A percentile compares a stretch with the other conserved stretches of the same genome.
These are phyloP conservation scores for Drosophila asahinai DNA, from an alignment of 1,140 invertebrate species.

Conservation along the genomic window DNA sequence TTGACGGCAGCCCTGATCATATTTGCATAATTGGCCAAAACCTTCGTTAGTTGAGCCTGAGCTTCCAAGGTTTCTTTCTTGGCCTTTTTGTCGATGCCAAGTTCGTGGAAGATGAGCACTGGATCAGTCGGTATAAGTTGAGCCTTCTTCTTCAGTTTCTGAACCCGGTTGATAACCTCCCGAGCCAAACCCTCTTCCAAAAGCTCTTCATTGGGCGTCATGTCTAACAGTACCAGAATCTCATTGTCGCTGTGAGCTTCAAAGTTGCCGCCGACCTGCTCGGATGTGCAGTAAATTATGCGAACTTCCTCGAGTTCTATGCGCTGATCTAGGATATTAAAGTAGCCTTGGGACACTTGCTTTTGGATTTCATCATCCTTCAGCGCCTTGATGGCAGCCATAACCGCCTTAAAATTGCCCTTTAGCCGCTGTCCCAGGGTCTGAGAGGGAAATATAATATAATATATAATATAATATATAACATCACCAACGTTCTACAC, in stretches of 20 bases:
- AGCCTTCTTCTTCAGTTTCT: constrained; percentile 98
- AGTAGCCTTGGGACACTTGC: constrained; percentile 90
- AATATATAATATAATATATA: background rate
- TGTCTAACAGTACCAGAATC: constrained; percentile 92
- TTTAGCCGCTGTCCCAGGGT: constrained; percentile 94
- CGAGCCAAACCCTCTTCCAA: constrained; percentile 96
- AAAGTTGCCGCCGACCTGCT: constrained; percentile 88
- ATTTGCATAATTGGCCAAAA: constrained; percentile 89
- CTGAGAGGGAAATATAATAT: constrained; percentile 36
- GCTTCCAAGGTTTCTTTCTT: constrained; percentile 66
- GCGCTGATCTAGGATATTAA: constrained; percentile 91
- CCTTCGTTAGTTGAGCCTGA: constrained; percentile 87
- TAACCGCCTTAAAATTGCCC: constrained; percentile 95
- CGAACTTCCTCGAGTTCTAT: constrained; percentile 93
- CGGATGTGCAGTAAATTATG: constrained; percentile 92
- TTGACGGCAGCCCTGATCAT: constrained; percentile 94
- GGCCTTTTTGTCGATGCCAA: constrained; percentile 76
- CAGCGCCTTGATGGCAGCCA: constrained; percentile 92
- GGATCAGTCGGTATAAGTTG: constrained; percentile 96
- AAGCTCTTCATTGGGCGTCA: constrained; percentile 94
- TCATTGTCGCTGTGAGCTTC: constrained; percentile 96
- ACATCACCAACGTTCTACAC: background rate
- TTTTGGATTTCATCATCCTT: constrained; percentile 92
- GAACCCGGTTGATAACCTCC: constrained; percentile 98
- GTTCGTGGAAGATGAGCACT: constrained; percentile 93